Evolutionary conservation across 2,113 vertebrate species (phyloP).

Genomic region (Apodemus sylvaticus): DNA sequence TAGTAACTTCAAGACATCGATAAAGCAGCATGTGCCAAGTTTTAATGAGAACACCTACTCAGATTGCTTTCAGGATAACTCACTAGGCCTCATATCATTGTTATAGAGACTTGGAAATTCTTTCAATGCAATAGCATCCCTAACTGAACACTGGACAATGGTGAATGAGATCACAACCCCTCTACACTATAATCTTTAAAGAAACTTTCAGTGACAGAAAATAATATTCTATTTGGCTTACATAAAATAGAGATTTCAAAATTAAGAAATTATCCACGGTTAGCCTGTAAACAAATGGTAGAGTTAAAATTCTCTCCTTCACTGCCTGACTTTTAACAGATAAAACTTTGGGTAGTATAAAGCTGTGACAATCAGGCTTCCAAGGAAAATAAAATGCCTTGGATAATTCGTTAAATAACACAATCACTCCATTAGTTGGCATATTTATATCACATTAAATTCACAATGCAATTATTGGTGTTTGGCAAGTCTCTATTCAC

Average conservation of each 20-base stretch:
- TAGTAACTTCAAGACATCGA: not conserved
- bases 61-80: not conserved
- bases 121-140: not conserved
- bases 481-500: not conserved
- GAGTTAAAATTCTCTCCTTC: not conserved
- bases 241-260: not conserved
- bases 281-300: not conserved
- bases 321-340: not conserved
- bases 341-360: not conserved
- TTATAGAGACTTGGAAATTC: not conserved
- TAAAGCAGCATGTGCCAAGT: not conserved
- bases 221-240: not conserved
- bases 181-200: not conserved
- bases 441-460: not conserved
- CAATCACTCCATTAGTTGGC: not conserved
- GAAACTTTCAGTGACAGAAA: not conserved
- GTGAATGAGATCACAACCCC: not conserved
- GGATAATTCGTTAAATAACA: not conserved
- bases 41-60: not conserved
- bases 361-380: not conserved
- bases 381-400: slow-evolving; percentile 18
- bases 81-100: not conserved
- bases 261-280: not conserved
- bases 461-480: not conserved
- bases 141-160: not conserved